Conservation (phyloP, 2,113 vertebrate species). For the Lepidothrix coronata region DNA sequence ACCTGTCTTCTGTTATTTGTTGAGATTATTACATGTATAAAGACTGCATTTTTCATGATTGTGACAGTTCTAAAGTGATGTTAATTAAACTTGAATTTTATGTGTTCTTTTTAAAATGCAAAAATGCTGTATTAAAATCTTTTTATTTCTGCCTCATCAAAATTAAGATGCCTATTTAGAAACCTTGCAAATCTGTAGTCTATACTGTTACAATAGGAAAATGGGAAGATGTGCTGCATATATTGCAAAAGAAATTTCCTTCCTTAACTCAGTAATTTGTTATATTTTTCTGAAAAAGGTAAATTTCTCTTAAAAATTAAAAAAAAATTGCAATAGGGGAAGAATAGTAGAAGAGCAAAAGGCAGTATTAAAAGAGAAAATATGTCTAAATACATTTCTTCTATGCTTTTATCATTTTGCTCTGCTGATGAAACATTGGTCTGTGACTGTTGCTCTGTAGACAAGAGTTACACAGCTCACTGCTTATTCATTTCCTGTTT, state of each 20-base stretch:
- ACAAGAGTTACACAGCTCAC: background rate
- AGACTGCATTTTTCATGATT: conserved; percentile 46
- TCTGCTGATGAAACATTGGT: background rate
- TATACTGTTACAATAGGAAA: background rate
- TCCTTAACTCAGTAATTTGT: background rate
- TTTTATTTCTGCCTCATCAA: conserved; percentile 29
- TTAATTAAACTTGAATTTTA: conserved; percentile 55
- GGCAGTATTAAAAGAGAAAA: background rate
- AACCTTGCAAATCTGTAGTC: background rate
- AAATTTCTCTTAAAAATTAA: background rate
- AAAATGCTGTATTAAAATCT: conserved; percentile 20
- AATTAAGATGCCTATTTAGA: conserved; percentile 22
- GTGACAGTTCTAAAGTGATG: conserved; percentile 7
- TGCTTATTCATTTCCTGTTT: background rate
- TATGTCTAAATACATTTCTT: background rate
- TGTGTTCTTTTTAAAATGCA: conserved; percentile 30
- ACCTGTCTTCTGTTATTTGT: conserved; percentile 20
- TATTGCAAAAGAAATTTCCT: background rate
- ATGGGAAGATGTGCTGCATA: background rate
- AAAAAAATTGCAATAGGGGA: background rate
- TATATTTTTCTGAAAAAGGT: background rate
- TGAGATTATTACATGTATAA: conserved; percentile 51
- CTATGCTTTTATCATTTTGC: background rate
- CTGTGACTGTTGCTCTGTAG: background rate
- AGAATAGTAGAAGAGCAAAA: background rate